A percentile compares a stretch with the other conserved stretches of the same genome.
Evolutionary conservation across 2,888 invertebrate species (phyloP).

Genomic region (Andrena haemorrhoa): DNA sequence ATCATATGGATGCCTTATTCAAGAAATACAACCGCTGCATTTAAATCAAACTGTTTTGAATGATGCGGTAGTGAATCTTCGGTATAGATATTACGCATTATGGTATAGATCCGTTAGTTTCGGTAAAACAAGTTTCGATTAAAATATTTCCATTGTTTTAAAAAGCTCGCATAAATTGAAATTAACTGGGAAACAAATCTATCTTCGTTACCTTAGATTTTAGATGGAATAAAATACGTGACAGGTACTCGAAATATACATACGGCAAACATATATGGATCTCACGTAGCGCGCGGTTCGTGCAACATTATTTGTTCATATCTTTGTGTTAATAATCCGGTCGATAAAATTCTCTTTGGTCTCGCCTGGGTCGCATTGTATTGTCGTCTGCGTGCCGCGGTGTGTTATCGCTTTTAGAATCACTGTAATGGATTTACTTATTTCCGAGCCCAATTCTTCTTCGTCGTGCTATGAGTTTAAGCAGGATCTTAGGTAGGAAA

Average conservation of each 20-base stretch:
- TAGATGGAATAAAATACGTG: neutral
- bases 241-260: neutral
- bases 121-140: neutral
- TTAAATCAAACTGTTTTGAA: too few relatives aligned
- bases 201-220: neutral
- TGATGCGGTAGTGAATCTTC: too few relatives aligned
- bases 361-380: slow-evolving; percentile 68
- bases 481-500: neutral
- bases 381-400: slow-evolving; percentile 75
- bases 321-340: slow-evolving; percentile 65
- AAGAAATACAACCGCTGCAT: too few relatives aligned
- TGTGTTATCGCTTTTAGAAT: slow-evolving; percentile 72
- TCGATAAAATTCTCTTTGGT: slow-evolving; percentile 70
- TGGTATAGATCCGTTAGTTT: too few relatives aligned
- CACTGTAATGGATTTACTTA: slow-evolving; percentile 72
- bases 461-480: slow-evolving; percentile 19
- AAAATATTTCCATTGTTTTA: neutral
- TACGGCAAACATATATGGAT: too few relatives aligned
- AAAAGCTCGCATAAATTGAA: neutral
- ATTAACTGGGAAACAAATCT: neutral
- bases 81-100: too few relatives aligned
- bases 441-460: slow-evolving; percentile 52
- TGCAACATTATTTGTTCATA: slow-evolving; percentile 34
- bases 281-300: too few relatives aligned
- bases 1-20: too few relatives aligned